Evolutionary conservation across 2,113 vertebrate genomes (phyloP), one percentile per base, ranked within the genome.

Genomic region (Rhea pennata): DNA sequence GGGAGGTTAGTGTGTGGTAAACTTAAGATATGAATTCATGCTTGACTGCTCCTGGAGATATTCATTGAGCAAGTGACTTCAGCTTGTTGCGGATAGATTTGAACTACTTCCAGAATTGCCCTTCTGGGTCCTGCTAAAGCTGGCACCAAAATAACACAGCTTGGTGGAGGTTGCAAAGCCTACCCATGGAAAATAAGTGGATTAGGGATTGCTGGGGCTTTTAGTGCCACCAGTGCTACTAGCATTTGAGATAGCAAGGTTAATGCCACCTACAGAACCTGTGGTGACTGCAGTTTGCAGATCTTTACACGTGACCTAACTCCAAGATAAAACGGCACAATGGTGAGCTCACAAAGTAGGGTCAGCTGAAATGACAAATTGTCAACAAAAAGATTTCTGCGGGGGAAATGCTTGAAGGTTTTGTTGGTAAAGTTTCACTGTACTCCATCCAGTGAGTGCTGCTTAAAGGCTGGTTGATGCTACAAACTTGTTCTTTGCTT

Each of bases 21-120:
- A 44, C 17, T 10, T 2, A 44, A 75, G 79, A 71, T 21, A 71
- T 67, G 12, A 15, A 21, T 48, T 48, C 15, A 36, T 46, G 42
- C 48, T 24, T 15, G 36, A 9, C 33, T 5, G 1, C 58, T 46
- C 27, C 82, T 66, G 56, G 10, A 4, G 12, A 0, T 24, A 67
- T 23, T 0, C 33, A 10, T 40, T 5, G 0, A 2, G 31, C 7
- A 4, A 9, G 42, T 3, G 20, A 19, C 58, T 23, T 19, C 56
- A 33, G 42, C 1, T 0, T 1, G 12, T 2, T 31, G 46, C 15
- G 70, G 50, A 1, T 6, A 22, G 46, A 19, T 59, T 33, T 1
- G 33, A 69, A 26, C 22, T 53, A 4, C 51, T 53, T 39, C 27
- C 53, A 54, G 17, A 73, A 87, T 21, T 40, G 15, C 20, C 54